Evolutionary conservation across 2,797 vertebrate genomes (phyloP).

Genomic region (Sebastes steindachneri): DNA sequence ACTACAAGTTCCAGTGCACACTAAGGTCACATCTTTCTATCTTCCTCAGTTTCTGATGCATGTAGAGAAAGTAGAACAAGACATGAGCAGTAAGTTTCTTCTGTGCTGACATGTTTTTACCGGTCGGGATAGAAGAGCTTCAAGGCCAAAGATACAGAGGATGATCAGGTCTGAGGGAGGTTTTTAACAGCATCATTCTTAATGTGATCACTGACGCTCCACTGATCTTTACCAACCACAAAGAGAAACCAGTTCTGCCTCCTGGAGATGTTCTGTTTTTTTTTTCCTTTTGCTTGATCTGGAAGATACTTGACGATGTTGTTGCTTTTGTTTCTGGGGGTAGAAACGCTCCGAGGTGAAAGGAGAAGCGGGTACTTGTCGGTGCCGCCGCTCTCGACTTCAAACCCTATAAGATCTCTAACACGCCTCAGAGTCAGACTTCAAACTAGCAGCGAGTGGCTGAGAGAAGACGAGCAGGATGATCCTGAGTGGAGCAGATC

Average conservation of each 20-base stretch:
- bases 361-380: conserved; percentile 59
- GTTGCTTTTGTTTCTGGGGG: conserved; percentile 44
- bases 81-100: neutral
- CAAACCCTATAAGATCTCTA: conserved; percentile 73
- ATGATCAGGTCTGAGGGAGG: conserved; percentile 57
- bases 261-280: conserved; percentile 45
- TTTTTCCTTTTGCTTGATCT: conserved; percentile 50
- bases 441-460: conserved; percentile 47
- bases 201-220: conserved; percentile 68
- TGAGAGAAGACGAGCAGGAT: conserved; percentile 37
- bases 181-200: conserved; percentile 53
- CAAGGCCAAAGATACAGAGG: conserved; percentile 17
- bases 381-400: conserved; percentile 52
- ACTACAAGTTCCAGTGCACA: neutral
- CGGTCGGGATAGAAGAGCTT: conserved; percentile 17
- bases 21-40: neutral
- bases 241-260: conserved; percentile 55
- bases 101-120: conserved; percentile 55
- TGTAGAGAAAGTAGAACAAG: neutral
- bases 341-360: conserved; percentile 63
- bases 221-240: conserved; percentile 51
- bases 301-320: conserved; percentile 32
- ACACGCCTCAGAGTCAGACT: conserved; percentile 66
- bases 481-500: conserved; percentile 70
- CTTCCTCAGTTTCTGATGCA: neutral